Percentiles rank a stretch among this genome's conserved stretches.
Conservation (phyloP, 1,140 invertebrate genomes). For the Drosophila mojavensis region DNA sequence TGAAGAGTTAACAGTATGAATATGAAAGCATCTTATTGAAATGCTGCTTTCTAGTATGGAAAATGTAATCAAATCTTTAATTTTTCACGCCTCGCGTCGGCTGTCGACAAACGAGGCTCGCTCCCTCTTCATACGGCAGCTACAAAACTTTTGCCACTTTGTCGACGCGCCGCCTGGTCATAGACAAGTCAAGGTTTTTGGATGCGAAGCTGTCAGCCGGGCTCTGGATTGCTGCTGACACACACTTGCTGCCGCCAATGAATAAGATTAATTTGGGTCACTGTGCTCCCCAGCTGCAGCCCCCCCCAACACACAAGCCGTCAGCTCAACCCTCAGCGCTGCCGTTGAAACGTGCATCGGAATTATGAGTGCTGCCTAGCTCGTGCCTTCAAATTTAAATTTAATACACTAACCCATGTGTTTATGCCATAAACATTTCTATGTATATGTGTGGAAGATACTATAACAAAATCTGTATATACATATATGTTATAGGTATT, state of each 20-base stretch:
- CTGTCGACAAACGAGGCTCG: slow-evolving; percentile 31
- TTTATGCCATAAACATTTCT: slow-evolving; percentile 22
- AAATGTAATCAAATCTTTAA: slow-evolving; percentile 1
- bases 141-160: slow-evolving; percentile 64
- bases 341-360: slow-evolving; percentile 26
- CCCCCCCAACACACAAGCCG: too few relatives aligned
- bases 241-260: slow-evolving; percentile 72
- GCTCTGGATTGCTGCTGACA: slow-evolving; percentile 46
- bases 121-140: neutral
- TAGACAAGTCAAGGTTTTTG: slow-evolving; percentile 49
- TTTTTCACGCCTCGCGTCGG: slow-evolving; percentile 25
- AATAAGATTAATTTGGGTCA: slow-evolving; percentile 82
- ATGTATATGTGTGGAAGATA: too few relatives aligned
- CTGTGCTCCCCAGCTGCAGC: slow-evolving; percentile 44
- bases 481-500: too few relatives aligned
- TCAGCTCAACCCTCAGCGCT: neutral
- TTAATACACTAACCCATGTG: slow-evolving; percentile 30
- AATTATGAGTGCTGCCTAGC: slow-evolving; percentile 60
- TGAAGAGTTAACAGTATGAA: neutral
- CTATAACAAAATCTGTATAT: too few relatives aligned
- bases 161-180: slow-evolving; percentile 32
- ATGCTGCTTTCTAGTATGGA: neutral
- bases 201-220: slow-evolving; percentile 42
- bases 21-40: too few relatives aligned
- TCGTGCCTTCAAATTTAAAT: slow-evolving; percentile 55